Percentiles rank a stretch among this genome's conserved stretches.
Conservation (phyloP, 2,888 invertebrate species). For the Drosophila paranaensis region DNA sequence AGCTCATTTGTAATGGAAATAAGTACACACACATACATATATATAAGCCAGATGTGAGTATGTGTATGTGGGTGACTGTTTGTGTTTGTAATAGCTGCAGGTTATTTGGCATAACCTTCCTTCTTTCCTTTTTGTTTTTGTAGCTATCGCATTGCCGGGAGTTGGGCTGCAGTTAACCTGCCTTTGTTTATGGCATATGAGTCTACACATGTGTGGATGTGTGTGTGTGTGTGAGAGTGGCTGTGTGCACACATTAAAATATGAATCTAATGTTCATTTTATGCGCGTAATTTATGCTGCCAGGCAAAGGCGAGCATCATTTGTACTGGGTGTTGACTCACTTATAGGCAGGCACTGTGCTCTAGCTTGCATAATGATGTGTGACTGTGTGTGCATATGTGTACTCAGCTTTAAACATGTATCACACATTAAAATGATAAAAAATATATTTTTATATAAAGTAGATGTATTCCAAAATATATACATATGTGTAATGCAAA, state of each 20-base stretch:
- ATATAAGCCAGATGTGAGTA: constrained; percentile 1
- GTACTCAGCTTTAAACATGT: background rate
- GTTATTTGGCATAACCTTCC: constrained; percentile 75
- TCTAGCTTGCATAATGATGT: constrained; percentile 36
- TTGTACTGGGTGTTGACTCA: constrained; percentile 22
- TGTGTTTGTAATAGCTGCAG: constrained; percentile 75
- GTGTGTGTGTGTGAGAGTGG: constrained; percentile 13
- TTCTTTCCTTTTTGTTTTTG: constrained; percentile 29
- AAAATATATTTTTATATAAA: background rate
- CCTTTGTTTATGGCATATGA: constrained; percentile 63
- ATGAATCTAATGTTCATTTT: constrained; percentile 81
- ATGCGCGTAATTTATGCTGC: constrained; percentile 78
- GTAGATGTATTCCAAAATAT: too few species aligned
- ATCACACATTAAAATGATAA: too few species aligned
- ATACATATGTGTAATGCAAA: too few species aligned
- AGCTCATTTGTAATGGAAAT: constrained; percentile 79
- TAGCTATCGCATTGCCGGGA: constrained; percentile 53
- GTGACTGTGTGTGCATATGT: constrained; percentile 16
- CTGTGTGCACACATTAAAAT: constrained; percentile 63
- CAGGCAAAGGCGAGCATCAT: constrained; percentile 43
- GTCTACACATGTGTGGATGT: constrained; percentile 6
- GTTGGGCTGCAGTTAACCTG: constrained; percentile 36
- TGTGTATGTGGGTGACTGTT: constrained; percentile 32
- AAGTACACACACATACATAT: constrained; percentile 45
- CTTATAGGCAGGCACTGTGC: constrained; percentile 11